phyloP scores from a whole-genome alignment of 2,888 invertebrate genomes.

The Cryptocheilus praepositus region DNA sequence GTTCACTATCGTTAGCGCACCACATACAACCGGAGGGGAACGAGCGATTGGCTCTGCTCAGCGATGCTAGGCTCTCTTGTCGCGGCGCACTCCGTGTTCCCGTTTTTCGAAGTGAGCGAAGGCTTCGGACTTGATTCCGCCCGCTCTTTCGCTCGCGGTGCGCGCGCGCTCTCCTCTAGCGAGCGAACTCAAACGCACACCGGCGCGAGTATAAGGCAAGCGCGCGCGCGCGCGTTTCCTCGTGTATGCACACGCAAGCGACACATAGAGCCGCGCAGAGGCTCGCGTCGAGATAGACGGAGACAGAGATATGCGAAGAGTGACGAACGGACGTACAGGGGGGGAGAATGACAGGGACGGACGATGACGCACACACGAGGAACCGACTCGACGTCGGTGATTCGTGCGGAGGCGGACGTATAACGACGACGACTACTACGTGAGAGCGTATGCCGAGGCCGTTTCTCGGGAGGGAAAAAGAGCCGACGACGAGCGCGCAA shows the following conservation, averaged over 20 bases:
- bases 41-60: conserved; percentile 48
- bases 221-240: too few species aligned
- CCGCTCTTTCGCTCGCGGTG: conserved; percentile 41
- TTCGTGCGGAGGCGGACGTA: conserved; percentile 32
- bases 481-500: conserved; percentile 11
- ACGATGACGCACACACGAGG: neutral
- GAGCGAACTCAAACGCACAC: neutral
- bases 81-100: conserved; percentile 55
- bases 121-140: conserved; percentile 43
- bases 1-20: conserved; percentile 50
- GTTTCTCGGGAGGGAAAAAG: conserved; percentile 34
- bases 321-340: neutral
- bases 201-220: conserved; percentile 4
- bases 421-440: conserved; percentile 4
- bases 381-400: conserved; percentile 17
- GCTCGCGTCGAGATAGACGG: conserved; percentile 1
- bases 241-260: too few species aligned
- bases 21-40: conserved; percentile 12
- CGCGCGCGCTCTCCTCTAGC: conserved; percentile 29
- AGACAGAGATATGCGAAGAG: conserved; percentile 14
- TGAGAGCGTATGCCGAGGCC: conserved; percentile 39
- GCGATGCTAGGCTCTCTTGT: conserved; percentile 37
- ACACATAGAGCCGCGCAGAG: too few species aligned
- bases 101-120: conserved; percentile 47
- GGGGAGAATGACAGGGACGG: conserved; percentile 32